Evolutionary conservation across 1,140 invertebrate genomes (phyloP).

Genomic region (Drosophila paulistorum): DNA sequence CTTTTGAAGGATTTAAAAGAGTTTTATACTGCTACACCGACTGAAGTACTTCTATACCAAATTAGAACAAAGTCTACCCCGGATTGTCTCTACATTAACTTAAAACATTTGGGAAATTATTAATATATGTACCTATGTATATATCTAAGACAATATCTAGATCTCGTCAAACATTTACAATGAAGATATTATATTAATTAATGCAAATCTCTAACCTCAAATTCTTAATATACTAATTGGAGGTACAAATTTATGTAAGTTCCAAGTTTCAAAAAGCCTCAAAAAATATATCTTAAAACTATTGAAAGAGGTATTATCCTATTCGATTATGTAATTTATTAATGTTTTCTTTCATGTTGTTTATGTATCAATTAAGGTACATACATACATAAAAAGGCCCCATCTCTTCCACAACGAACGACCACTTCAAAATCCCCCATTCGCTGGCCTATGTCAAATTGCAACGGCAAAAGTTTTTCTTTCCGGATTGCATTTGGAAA

Average conservation of each 20-base stretch:
- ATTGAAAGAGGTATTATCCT: neutral
- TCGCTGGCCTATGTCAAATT: constrained; percentile 22
- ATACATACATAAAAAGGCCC: constrained; percentile 10
- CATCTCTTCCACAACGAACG: neutral
- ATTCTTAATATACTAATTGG: too few relatives aligned
- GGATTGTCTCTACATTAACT: neutral
- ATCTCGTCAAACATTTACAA: too few relatives aligned
- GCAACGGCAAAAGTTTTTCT: constrained; percentile 35
- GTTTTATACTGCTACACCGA: neutral
- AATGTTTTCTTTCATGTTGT: constrained; percentile 21
- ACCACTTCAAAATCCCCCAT: neutral
- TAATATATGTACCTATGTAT: too few relatives aligned
- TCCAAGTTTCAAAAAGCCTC: too few relatives aligned
- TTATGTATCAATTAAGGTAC: constrained; percentile 55
- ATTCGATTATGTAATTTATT: neutral
- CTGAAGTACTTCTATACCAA: constrained; percentile 1
- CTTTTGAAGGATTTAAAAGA: constrained; percentile 26
- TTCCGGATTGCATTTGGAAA: constrained; percentile 43
- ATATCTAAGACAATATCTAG: too few relatives aligned
- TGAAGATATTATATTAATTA: too few relatives aligned
- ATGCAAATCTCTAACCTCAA: too few relatives aligned
- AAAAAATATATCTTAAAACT: too few relatives aligned
- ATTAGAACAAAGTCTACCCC: neutral
- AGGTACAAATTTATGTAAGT: too few relatives aligned
- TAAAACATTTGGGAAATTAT: too few relatives aligned